Evolutionary conservation across 2,888 invertebrate species (phyloP), one percentile per base, ranked within the genome.

Genomic region (Acanthoscelides obtectus): DNA sequence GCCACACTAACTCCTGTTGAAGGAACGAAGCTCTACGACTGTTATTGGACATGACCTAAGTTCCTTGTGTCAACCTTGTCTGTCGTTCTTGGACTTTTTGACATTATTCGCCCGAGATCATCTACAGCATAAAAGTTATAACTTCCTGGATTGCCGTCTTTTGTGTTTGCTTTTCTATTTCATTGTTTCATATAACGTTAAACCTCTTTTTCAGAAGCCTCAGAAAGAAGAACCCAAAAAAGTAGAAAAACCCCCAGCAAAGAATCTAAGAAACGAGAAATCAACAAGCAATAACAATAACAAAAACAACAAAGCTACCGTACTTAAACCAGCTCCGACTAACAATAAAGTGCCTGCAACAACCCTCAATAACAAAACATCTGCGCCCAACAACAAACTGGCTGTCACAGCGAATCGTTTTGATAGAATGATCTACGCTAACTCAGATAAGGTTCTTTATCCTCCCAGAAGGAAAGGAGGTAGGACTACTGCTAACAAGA

Each of bases 381-480:
- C 45, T 45, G 5, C 45, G 12, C 45, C 45, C 8, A 45, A 45
- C 45, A 45, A 45, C 66, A 86, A 81, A 86, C 86, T 83, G 67
- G 79, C 83, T 4, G 79, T 85, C 8, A 88, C 87, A 72, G 87
- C 87, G 68, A 87, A 87, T 79, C 89, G 90, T 69, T 87, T 92
- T 79, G 92, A 92, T 83, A 89, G 92, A 79, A 89, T 91, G 81
- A 86, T 92, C 79, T 92, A 92, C 80, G 93, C 90, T 0, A 88
- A 87, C 72, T 91, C 93, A 0, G 94, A 94, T 79, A 87, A 93
- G 77, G 92, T 93, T 0, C 84, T 94, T 19, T 94, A 94, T 85
- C 94, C 94, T 0, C 93, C 93, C 0, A 89, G 93, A 72, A 88
- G 93, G 75, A 93, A 92, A 84, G 92, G 90, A 66, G 92, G 93